Conservation (phyloP, 2,113 vertebrate species). For the Elgaria multicarinata region DNA sequence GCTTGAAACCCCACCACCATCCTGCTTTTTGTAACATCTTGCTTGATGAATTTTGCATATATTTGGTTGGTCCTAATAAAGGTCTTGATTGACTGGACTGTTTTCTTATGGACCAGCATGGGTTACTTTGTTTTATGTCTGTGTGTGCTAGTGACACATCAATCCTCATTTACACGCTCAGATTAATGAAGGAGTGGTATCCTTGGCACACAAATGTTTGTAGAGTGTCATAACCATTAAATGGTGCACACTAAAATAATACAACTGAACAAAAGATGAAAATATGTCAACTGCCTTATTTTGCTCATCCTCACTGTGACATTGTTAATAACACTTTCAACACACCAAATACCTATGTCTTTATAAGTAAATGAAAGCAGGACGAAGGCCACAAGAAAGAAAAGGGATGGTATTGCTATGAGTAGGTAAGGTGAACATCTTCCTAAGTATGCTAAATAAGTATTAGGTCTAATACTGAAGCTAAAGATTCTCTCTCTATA, state of each 20-base stretch:
- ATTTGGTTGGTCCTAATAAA: not conserved
- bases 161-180: not conserved
- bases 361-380: not conserved
- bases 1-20: too few species aligned
- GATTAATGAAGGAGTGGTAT: not conserved
- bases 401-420: not conserved
- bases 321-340: not conserved
- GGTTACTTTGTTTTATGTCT: not conserved
- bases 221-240: not conserved
- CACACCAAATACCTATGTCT: not conserved
- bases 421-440: constrained; percentile 18
- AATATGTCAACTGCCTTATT: not conserved
- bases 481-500: not conserved
- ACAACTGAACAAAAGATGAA: not conserved
- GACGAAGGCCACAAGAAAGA: not conserved
- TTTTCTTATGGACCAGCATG: not conserved
- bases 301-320: not conserved
- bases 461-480: constrained; percentile 21
- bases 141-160: not conserved
- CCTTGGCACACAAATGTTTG: not conserved
- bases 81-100: not conserved
- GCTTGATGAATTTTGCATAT: not conserved
- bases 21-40: not conserved
- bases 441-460: constrained; percentile 49
- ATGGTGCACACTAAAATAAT: not conserved